phyloP scores from a whole-genome alignment of 2,797 vertebrate genomes.

The Sebastes minor region DNA sequence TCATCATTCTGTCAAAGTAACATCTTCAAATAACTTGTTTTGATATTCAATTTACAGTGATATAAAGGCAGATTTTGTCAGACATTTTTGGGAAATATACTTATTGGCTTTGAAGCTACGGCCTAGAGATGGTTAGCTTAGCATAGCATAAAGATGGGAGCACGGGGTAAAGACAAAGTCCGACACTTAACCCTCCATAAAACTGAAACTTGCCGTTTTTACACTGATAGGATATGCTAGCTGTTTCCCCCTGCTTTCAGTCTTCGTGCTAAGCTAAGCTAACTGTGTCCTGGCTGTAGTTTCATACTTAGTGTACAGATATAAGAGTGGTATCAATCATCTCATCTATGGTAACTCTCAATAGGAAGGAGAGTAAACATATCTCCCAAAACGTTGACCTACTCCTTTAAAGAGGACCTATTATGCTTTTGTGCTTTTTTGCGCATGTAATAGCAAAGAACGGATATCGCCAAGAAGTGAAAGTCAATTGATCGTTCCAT shows the following conservation, averaged over 20 bases:
- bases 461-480: too few relatives aligned
- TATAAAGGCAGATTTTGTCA: too few relatives aligned
- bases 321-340: background rate
- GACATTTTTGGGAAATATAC: too few relatives aligned
- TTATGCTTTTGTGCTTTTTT: too few relatives aligned
- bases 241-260: background rate
- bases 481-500: too few relatives aligned
- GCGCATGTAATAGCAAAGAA: rapidly evolving
- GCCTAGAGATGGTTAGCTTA: background rate
- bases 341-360: background rate
- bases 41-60: background rate
- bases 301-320: background rate
- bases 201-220: too few relatives aligned
- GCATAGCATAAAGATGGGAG: background rate
- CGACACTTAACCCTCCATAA: background rate
- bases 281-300: background rate
- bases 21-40: background rate
- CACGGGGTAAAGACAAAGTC: background rate
- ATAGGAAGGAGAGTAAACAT: too few relatives aligned
- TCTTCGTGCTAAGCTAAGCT: background rate
- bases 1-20: background rate
- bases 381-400: too few relatives aligned
- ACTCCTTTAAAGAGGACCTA: too few relatives aligned
- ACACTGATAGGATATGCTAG: background rate
- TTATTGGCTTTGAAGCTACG: too few relatives aligned